Evolutionary conservation across 1,140 invertebrate genomes (phyloP), one percentile per base, ranked within the genome.

Genomic region (Lucilia sericata): DNA sequence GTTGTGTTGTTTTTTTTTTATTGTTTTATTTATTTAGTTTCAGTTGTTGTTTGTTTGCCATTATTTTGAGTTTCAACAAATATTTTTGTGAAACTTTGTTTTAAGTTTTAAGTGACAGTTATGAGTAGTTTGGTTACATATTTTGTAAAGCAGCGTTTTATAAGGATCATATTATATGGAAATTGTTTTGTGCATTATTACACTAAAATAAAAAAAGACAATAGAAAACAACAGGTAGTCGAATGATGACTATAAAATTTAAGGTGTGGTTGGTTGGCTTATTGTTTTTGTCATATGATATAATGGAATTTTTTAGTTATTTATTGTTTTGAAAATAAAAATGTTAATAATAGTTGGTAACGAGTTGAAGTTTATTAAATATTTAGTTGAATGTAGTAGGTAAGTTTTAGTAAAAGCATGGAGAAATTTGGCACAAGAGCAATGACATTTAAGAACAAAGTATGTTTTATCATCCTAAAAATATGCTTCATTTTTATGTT

Each of bases 91-190:
- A 21, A 70, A 70, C 65, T 70, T 70, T 70, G 21, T 19, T 60
- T 60, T 60, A 70, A 70, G 65, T 70, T 70, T 70, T 19, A 70
- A 70, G 65, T 70, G 65, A 70, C 65, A 70, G n/a, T 70, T 70
- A 70, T 70, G 65, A 70, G 65, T 70, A 70, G 65, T 21, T 21
- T 21, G 51, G 19, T 21, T 21, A 70, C 8, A 70, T 21, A 12
- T 70, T 70, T 42, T 42, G 42, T 55, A 55, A 55, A 55, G 51
- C 51, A 55, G 51, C 51, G 51, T 17, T 17, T 17, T 21, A 25
- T 70, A 21, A n/a, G 7, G 65, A 21, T 70, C n/a, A 70, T 70
- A 70, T 70, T 70, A 70, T 70, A 70, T 70, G n/a, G n/a, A 70
- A 70, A 70, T 70, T 19, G 65, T 70, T 70, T 70, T 70, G 19